phyloP scores from a whole-genome alignment of 2,113 vertebrate genomes.

The Nibea coibor region DNA sequence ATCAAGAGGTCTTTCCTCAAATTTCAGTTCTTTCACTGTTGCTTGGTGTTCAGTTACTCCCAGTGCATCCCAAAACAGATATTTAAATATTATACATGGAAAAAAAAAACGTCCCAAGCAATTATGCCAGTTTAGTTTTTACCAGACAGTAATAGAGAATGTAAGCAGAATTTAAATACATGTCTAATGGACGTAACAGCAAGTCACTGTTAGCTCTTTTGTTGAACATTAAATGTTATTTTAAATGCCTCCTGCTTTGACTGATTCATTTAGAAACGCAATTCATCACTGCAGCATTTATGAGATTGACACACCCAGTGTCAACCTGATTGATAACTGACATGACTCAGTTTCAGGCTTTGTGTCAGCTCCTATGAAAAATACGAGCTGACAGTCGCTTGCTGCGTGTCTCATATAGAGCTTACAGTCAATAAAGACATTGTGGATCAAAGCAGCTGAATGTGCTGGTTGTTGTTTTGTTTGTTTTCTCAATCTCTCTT shows the following conservation, averaged over 20 bases:
- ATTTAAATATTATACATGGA: not conserved
- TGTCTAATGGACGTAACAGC: not conserved
- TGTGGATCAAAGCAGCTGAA: conserved; percentile 11
- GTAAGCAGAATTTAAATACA: conserved; percentile 17
- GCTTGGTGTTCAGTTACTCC: conserved; percentile 7
- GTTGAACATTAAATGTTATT: conserved; percentile 41
- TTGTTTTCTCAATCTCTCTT: conserved; percentile 15
- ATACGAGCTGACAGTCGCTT: conserved; percentile 27
- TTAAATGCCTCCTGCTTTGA: conserved; percentile 41
- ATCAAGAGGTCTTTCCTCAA: conserved; percentile 25
- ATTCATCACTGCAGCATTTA: conserved; percentile 49
- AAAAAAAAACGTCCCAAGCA: not conserved
- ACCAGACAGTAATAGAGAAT: not conserved
- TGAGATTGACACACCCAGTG: conserved; percentile 40
- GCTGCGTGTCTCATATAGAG: not conserved
- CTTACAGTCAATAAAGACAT: conserved; percentile 17
- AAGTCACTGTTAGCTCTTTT: conserved; percentile 32
- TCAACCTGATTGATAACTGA: conserved; percentile 77
- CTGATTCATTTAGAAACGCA: conserved; percentile 46
- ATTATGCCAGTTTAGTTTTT: conserved; percentile 17
- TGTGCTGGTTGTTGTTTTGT: conserved; percentile 13
- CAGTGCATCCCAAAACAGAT: not conserved
- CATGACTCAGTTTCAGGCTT: conserved; percentile 38
- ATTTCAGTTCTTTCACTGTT: conserved; percentile 16
- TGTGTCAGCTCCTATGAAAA: conserved; percentile 41